Base-by-base conservation (phyloP, 2,888 invertebrate genomes). In the Coelopa pilipes region DNA sequence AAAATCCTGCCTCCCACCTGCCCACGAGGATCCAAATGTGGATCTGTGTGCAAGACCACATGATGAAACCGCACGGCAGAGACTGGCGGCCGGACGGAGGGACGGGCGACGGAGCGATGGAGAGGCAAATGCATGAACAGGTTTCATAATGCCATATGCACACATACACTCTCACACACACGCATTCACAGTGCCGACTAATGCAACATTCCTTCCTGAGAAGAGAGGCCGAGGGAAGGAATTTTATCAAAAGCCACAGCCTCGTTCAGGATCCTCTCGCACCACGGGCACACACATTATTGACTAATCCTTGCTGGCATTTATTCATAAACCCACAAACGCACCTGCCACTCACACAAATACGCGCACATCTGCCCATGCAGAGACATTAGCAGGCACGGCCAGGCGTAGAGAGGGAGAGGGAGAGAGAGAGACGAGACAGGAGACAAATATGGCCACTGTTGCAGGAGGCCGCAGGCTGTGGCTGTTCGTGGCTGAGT, bases 341-440 rank as follows among this genome's bases (percentile, higher is more conserved):
- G 15, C 66, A 66, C 66, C 66, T 66, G 66, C 50, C 66, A 17
- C 17, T 45, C 50, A 49, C 49, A 21, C 65, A 65, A n/a, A 15
- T n/a, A 15, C 13, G 7, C 15, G 10, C 24, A 45, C 62, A 15
- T 15, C 9, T 34, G 10, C 34, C 24, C 45, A 45, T 17, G 19
- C 55, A 12, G 7, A 62, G 15, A 62, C 13, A 34, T 60, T 4
- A 5, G 19, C 5, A 19, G 19, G 15, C 13, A 62, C 15, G 2
- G 13, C 3, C 53, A 13, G n/a, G 10, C n/a, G 53, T 3, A 9
- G n/a, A 53, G n/a, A 53, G 53, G n/a, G n/a, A n/a, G n/a, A n/a
- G n/a, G n/a, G n/a, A n/a, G n/a, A n/a, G n/a, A n/a, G n/a, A n/a
- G n/a, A n/a, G n/a, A n/a, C n/a, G n/a, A n/a, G n/a, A n/a, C n/a